phyloP scores from a whole-genome alignment of 2,888 invertebrate genomes.

The Mactromeris polynyma region DNA sequence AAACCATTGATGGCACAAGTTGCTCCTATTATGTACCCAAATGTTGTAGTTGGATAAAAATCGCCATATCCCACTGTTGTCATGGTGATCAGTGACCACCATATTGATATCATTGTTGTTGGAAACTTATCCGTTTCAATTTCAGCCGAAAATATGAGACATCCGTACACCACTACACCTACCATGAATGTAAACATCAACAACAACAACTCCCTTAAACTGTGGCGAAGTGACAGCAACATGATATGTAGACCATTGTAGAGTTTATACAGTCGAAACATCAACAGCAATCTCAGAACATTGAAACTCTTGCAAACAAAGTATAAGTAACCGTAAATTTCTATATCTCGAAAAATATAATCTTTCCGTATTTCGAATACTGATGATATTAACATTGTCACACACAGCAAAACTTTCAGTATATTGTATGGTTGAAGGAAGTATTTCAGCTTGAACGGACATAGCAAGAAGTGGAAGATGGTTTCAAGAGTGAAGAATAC shows the following conservation, averaged over 20 bases:
- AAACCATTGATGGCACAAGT: slow-evolving; percentile 80
- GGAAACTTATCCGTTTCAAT: slow-evolving; percentile 68
- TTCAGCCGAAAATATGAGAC: slow-evolving; percentile 77
- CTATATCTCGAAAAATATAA: neutral
- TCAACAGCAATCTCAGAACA: slow-evolving; percentile 74
- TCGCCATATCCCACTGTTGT: slow-evolving; percentile 82
- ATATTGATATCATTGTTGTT: slow-evolving; percentile 72
- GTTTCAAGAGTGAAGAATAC: slow-evolving; percentile 76
- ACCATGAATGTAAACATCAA: slow-evolving; percentile 75
- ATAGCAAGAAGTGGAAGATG: slow-evolving; percentile 70
- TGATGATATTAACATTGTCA: slow-evolving; percentile 68
- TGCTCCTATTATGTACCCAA: slow-evolving; percentile 77
- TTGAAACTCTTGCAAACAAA: slow-evolving; percentile 70
- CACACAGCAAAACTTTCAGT: slow-evolving; percentile 71
- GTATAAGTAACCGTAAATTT: slow-evolving; percentile 56
- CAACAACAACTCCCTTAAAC: slow-evolving; percentile 72
- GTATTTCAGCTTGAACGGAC: slow-evolving; percentile 68
- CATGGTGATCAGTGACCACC: slow-evolving; percentile 81
- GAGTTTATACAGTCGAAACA: slow-evolving; percentile 76
- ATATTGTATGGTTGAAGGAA: slow-evolving; percentile 67
- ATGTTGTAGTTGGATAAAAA: slow-evolving; percentile 69
- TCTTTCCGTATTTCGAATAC: slow-evolving; percentile 51
- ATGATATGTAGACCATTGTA: slow-evolving; percentile 77
- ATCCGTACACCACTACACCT: slow-evolving; percentile 76
- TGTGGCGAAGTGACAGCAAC: slow-evolving; percentile 72